These are phyloP conservation scores for Lysandra bellargus DNA, from an alignment of 2,888 invertebrate genomes.

Conservation along the genomic window DNA sequence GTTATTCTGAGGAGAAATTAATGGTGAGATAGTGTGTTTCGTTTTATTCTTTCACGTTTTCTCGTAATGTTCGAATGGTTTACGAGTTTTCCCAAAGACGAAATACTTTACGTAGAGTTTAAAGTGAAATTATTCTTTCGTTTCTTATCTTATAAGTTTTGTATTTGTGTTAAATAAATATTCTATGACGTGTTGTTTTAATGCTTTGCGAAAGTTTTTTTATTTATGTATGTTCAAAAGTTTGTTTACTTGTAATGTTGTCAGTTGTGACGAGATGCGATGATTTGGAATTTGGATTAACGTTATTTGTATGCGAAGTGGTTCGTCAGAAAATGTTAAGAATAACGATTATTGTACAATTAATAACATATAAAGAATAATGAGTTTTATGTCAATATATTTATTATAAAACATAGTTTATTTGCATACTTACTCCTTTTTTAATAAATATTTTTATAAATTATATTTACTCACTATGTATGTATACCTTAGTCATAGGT, in stretches of 20 bases:
- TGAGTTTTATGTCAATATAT: no score
- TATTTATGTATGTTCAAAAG: background rate
- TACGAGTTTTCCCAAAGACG: conserved; percentile 31
- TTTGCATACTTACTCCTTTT: no score
- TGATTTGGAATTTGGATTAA: background rate
- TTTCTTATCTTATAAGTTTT: conserved; percentile 2
- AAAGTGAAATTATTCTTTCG: conserved; percentile 2
- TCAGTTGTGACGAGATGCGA: background rate
- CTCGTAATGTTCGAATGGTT: conserved; percentile 23
- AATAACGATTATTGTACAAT: background rate
- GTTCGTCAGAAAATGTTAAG: background rate
- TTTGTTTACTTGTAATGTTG: conserved; percentile 20
- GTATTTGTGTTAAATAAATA: background rate
- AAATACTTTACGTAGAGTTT: conserved; percentile 26
- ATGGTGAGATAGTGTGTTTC: conserved; percentile 10
- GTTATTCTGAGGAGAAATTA: conserved; percentile 13
- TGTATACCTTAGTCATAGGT: background rate
- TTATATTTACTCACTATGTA: background rate
- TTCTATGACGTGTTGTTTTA: background rate
- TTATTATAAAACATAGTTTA: no score
- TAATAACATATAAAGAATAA: no score
- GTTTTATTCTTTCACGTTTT: conserved; percentile 20
- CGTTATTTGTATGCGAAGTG: background rate
- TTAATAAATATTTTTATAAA: background rate
- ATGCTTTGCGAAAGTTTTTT: background rate